Evolutionary conservation across 2,113 vertebrate species (phyloP), one percentile per base, ranked within the genome.

Genomic region (Saguinus imperator): DNA sequence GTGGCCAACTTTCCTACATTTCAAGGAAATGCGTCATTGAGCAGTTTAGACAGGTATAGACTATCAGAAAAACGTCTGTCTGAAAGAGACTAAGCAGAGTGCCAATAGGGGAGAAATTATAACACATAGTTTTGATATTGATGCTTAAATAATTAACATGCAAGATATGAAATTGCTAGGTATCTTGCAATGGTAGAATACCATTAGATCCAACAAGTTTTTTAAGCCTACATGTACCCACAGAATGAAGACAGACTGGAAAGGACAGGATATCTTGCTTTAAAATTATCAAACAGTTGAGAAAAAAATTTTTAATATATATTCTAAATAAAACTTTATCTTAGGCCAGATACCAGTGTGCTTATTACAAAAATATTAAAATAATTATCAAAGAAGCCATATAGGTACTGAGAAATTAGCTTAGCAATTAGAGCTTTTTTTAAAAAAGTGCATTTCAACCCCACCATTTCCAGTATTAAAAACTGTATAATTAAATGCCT

Each of bases 231-330:
- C 73, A 23, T 20, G 18, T 90, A 23, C 17, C 82, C 25, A 43
- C 25, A 43, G 73, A 45, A 95, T 64, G 17, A 94, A 96, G 73
- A 52, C 6, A 35, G 10, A 80, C 14, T 17, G 8, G 16, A 85
- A 40, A 91, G 73, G 52, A 21, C 14, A 70, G 16, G 29, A 25
- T 45, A 87, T 9, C 75, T 94, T 43, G 58, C 58, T 93, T 87
- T 73, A 77, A 18, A 82, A 96, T 73, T 48, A 91, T 14, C 66
- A 96, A 83, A 85, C 70, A 68, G 72, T 94, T 83, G 23, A 95
- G 68, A 68, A 92, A 88, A 29, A 16, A 88, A 29, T 8, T 68
- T 68, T 68, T 25, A 72, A 35, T 70, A 32, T 16, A 64, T 58
- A 11, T 64, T 73, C 81, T 55, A 96, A 96, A 87, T 93, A 90